Conservation (phyloP, 2,797 vertebrate species). For the Xenopus petersii region DNA sequence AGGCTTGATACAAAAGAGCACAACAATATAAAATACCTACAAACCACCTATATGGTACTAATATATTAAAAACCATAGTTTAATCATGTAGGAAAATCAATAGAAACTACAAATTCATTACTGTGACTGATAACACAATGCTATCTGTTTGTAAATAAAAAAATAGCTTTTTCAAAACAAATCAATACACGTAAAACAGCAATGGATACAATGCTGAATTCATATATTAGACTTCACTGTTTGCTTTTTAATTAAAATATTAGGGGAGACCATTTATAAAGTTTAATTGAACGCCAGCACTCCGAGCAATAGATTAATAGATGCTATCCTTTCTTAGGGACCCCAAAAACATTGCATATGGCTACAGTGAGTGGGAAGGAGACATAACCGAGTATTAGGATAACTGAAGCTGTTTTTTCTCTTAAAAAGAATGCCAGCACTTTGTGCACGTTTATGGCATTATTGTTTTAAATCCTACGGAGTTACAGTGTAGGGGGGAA, state of each 20-base stretch:
- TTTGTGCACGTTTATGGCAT: too few relatives aligned
- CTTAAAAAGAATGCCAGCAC: too few relatives aligned
- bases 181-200: conserved; percentile 19
- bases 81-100: conserved; percentile 10
- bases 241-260: conserved; percentile 12
- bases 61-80: background rate
- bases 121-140: conserved; percentile 9
- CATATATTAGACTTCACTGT: conserved; percentile 1
- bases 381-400: too few relatives aligned
- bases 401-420: too few relatives aligned
- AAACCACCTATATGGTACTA: background rate
- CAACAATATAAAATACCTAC: conserved; percentile 7
- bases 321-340: too few relatives aligned
- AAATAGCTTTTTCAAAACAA: background rate
- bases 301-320: background rate
- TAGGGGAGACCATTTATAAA: background rate
- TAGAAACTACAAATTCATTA: conserved; percentile 13
- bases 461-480: too few relatives aligned
- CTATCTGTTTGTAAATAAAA: conserved; percentile 7
- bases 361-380: too few relatives aligned
- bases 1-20: background rate
- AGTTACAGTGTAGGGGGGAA: too few relatives aligned
- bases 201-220: background rate
- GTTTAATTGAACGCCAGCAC: background rate
- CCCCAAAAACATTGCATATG: too few relatives aligned